Base-by-base conservation (phyloP, 2,888 invertebrate species). In the Pandemis cinnamomeana region DNA sequence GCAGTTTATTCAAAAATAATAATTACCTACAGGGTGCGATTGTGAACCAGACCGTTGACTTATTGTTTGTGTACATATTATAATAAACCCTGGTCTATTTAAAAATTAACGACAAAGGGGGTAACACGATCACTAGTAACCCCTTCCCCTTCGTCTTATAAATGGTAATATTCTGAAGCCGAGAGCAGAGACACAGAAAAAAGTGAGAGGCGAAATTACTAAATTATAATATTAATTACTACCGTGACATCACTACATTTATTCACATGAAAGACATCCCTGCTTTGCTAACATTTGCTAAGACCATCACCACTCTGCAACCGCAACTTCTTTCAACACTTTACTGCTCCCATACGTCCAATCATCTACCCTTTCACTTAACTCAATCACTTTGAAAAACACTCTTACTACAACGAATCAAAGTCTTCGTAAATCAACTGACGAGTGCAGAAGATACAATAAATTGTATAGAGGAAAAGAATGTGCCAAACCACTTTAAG, bases 401-500 rank as follows among this genome's bases (percentile, higher is more conserved):
- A 27, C 11, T 27, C 58, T 27, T 58, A 27, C 58, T 11, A 10
- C 27, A 27, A 5, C 27, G 27, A n/a, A 58, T 20, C 11, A 58
- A 27, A 55, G 20, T 55, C 53, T 58, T 27, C 58, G 27, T 58
- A 58, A 58, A 58, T 58, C 27, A 58, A 27, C 27, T 58, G 5
- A 20, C 13, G 27, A 55, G 55, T 55, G 55, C 20, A 51, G 20
- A 15, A 5, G 27, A 27, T 20, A 48, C 64, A 27, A 48, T 64
- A 48, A 64, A 48, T 58, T 51, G 2, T n/a, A 51, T n/a, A n/a
- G 6, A 11, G 5, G 10, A 27, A 58, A 58, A 58, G 11, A 58
- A 27, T 64, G 36, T 51, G 62, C n/a, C 20, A 27, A 64, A 64
- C 64, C 48, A 64, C 64, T 64, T 13, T 7, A 27, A 51, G 13